Percentiles rank a stretch among this genome's conserved stretches.
phyloP scores from a whole-genome alignment of 2,797 vertebrate species.

The Rhynchotus rufescens region DNA sequence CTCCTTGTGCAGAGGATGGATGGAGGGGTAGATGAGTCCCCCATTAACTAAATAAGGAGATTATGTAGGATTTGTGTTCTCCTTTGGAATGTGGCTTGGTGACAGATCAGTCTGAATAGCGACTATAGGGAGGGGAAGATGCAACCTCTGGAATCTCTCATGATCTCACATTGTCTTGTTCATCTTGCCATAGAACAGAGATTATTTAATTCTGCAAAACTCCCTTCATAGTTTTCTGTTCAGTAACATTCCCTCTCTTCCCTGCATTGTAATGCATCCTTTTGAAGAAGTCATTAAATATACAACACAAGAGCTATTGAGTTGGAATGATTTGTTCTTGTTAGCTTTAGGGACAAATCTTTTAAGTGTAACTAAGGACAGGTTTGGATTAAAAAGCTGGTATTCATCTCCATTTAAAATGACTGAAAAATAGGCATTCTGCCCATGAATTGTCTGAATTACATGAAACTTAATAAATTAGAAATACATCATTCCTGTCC shows the following conservation, averaged over 20 bases:
- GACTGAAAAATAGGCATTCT: background rate
- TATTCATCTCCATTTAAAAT: background rate
- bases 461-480: background rate
- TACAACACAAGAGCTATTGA: background rate
- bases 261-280: constrained; percentile 1
- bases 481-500: accelerated
- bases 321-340: background rate
- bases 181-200: constrained; percentile 3
- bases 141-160: background rate
- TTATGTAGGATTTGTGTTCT: background rate
- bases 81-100: background rate
- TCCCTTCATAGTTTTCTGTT: background rate
- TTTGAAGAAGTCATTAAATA: constrained; percentile 61
- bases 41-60: background rate
- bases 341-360: background rate
- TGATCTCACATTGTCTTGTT: background rate
- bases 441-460: background rate
- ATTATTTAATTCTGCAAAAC: constrained; percentile 20
- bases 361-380: background rate
- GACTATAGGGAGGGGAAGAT: background rate
- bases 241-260: background rate
- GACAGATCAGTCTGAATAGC: background rate
- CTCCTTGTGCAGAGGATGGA: background rate
- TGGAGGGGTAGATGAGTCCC: background rate
- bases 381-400: background rate